Conservation (phyloP, 2,888 invertebrate species). For the Dynastes hyllus region DNA sequence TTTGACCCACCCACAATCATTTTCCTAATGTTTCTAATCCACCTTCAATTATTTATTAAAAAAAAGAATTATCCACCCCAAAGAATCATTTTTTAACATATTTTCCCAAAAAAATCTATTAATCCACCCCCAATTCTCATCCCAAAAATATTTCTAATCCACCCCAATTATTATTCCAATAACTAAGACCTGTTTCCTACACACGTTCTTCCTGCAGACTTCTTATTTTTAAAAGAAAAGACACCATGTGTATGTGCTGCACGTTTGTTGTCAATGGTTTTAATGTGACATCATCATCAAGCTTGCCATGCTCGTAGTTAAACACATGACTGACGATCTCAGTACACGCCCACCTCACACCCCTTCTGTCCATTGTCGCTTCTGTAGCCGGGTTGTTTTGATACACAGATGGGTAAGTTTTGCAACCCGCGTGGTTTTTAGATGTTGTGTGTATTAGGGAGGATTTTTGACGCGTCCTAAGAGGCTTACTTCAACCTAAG, state of each 20-base stretch:
- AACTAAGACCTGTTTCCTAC: too few species aligned
- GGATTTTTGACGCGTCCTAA: not conserved
- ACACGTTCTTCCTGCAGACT: constrained; percentile 31
- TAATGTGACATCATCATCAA: constrained; percentile 1
- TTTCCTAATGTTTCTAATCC: too few species aligned
- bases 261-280: constrained; percentile 31
- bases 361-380: too few species aligned
- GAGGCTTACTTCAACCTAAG: not conserved
- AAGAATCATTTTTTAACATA: too few species aligned
- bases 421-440: not conserved
- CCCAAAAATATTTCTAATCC: not conserved
- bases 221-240: constrained; percentile 47
- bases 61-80: too few species aligned
- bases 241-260: constrained; percentile 48
- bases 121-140: not conserved
- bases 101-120: too few species aligned
- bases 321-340: constrained; percentile 1
- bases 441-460: not conserved
- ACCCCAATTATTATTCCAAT: not conserved
- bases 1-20: too few species aligned
- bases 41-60: too few species aligned
- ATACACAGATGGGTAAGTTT: constrained; percentile 14
- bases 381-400: not conserved
- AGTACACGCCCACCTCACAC: not conserved
- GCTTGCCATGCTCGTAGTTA: constrained; percentile 1